These are phyloP conservation scores for Syngnathus typhle DNA, from an alignment of 2,113 vertebrate species.

Conservation along the genomic window DNA sequence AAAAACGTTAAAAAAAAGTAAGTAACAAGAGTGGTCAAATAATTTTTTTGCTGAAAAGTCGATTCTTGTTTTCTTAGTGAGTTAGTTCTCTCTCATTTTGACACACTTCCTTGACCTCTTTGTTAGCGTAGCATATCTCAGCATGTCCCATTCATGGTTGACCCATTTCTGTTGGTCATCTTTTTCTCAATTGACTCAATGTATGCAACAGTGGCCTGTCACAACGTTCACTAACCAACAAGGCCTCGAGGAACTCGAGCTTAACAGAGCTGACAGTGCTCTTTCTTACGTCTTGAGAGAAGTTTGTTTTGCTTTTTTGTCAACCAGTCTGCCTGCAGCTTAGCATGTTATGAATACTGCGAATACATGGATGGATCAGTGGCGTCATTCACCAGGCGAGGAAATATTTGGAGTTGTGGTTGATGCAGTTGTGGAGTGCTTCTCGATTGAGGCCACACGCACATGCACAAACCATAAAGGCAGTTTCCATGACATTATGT, in stretches of 20 bases:
- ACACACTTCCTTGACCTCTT: slow-evolving; percentile 13
- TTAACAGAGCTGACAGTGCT: slow-evolving; percentile 36
- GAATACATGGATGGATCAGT: slow-evolving; percentile 38
- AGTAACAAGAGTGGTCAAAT: too few species aligned
- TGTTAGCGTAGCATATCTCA: slow-evolving; percentile 13
- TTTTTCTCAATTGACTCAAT: slow-evolving; percentile 37
- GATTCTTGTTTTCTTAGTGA: too few species aligned
- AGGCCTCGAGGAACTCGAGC: slow-evolving; percentile 49
- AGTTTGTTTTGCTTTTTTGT: slow-evolving; percentile 17
- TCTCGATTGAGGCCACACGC: slow-evolving; percentile 29
- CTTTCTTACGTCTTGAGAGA: slow-evolving; percentile 13
- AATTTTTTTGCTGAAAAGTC: background rate
- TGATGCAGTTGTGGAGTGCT: slow-evolving; percentile 44
- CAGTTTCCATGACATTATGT: slow-evolving; percentile 57
- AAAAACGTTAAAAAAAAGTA: too few species aligned
- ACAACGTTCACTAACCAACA: slow-evolving; percentile 26
- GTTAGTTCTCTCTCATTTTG: slow-evolving; percentile 12
- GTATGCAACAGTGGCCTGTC: slow-evolving; percentile 26
- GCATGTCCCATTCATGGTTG: slow-evolving; percentile 37
- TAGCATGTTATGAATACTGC: slow-evolving; percentile 5
- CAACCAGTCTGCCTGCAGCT: slow-evolving; percentile 12
- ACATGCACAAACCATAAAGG: slow-evolving; percentile 13
- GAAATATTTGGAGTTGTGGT: slow-evolving; percentile 26
- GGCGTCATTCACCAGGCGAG: slow-evolving; percentile 5
- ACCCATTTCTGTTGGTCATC: slow-evolving; percentile 61